Evolutionary conservation across 2,113 vertebrate species (phyloP), one percentile per base, ranked within the genome.

Genomic region (Axis porcinus): DNA sequence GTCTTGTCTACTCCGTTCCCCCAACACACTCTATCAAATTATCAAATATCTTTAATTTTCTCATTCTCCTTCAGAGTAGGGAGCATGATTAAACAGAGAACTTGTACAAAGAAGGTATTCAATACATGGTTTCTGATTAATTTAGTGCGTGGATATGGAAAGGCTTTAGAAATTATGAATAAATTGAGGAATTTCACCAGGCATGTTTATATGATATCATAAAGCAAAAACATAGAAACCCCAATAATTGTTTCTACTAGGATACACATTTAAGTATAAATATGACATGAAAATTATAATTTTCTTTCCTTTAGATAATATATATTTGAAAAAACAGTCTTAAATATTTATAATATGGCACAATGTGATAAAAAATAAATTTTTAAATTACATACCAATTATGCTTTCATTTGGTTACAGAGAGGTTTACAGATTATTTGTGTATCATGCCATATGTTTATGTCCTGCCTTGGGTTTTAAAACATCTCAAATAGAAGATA

Each of bases 381-480:
- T 67, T 19, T 95, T 79, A 91, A 85, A 45, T 91, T 79, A 70
- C 11, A 74, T 2, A 57, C 6, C 11, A 67, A 40, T 52, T 78
- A 84, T 70, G 50, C 50, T 95, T 90, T 88, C 57, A 70, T 45
- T 94, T 64, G 30, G 8, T 54, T 93, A 82, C 52, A 81, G 79
- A 92, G n/a, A 74, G 45, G 17, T 82, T 96, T 89, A 82, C 3
- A 82, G 33, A 94, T 91, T 52, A 45, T 88, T 96, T 94, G 45
- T 81, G n/a, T 45, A 90, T 82, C 9, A 54, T 47, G 2, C 8
- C 16, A 57, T 93, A 93, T 91, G 52, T 15, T 91, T 86, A 54
- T 86, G 17, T 52, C 30, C 52, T 79, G 21, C 15, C 14, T 84
- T 40, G n/a, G 9, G 19, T 58, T 95, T 96, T 79, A 79, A 88